A percentile compares a stretch with the other conserved stretches of the same genome.
Conservation (phyloP, 2,797 vertebrate species). For the Macroramphosus scolopax region DNA sequence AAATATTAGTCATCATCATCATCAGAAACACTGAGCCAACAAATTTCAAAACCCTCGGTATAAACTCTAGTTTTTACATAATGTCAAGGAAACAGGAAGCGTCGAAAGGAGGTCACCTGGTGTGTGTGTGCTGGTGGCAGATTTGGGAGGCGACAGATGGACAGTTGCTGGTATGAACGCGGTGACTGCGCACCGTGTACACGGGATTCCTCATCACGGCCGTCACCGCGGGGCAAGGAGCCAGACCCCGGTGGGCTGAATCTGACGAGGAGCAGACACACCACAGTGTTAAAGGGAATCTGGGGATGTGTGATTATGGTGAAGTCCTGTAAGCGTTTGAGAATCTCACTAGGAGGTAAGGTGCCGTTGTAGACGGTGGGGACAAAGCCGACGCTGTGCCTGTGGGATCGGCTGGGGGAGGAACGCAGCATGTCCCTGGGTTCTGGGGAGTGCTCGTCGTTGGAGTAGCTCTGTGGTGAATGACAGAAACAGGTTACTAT, state of each 20-base stretch:
- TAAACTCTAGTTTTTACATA: no score
- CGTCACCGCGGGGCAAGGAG: constrained; percentile 89
- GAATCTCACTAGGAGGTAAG: constrained; percentile 85
- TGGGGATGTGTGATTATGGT: not conserved
- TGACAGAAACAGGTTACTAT: constrained; percentile 27
- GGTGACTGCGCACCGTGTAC: constrained; percentile 93
- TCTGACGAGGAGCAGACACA: constrained; percentile 65
- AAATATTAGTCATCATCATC: constrained; percentile 20
- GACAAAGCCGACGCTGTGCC: constrained; percentile 88
- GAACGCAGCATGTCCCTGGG: constrained; percentile 87
- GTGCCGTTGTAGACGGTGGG: constrained; percentile 80
- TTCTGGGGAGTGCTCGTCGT: constrained; percentile 86
- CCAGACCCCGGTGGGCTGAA: constrained; percentile 86
- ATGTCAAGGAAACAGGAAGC: constrained; percentile 11
- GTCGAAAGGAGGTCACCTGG: constrained; percentile 53
- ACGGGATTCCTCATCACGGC: constrained; percentile 94
- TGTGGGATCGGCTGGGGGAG: constrained; percentile 85
- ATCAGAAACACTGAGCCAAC: constrained; percentile 5
- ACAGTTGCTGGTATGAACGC: constrained; percentile 87
- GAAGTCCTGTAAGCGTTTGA: not conserved
- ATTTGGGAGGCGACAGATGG: constrained; percentile 87
- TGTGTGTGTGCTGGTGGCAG: constrained; percentile 84
- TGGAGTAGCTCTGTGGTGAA: constrained; percentile 82
- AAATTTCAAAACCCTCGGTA: not conserved
- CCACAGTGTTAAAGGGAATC: constrained; percentile 7